Percentiles rank a stretch among this genome's conserved stretches.
These are phyloP conservation scores for Paracanthobrama guichenoti DNA, from an alignment of 2,113 vertebrate species.

Conservation along the genomic window DNA sequence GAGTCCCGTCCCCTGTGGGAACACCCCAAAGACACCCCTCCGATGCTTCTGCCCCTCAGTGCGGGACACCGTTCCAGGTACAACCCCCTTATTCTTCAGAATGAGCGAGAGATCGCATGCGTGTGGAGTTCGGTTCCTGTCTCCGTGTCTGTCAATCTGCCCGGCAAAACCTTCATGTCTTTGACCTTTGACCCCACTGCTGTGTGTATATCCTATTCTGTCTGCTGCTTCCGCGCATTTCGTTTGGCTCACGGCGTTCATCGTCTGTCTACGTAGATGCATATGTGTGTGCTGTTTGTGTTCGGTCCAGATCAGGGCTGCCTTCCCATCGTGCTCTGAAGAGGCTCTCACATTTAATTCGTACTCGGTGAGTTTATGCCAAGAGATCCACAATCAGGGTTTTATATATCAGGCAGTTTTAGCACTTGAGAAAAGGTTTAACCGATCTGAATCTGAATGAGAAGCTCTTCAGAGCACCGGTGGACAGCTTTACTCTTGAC, in stretches of 20 bases:
- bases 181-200: conserved; percentile 45
- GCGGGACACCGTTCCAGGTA: conserved; percentile 87
- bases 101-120: conserved; percentile 82
- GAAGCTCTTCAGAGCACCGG: conserved; percentile 14
- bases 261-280: conserved; percentile 60
- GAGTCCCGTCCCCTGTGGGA: conserved; percentile 85
- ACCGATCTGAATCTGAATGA: neutral
- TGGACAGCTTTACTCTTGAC: conserved; percentile 41
- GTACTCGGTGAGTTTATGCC: neutral
- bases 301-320: conserved; percentile 73
- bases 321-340: conserved; percentile 43
- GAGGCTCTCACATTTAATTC: conserved; percentile 22
- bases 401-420: conserved; percentile 18
- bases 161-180: conserved; percentile 57
- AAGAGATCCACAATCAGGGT: conserved; percentile 17
- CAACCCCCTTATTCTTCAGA: conserved; percentile 64
- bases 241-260: neutral
- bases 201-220: conserved; percentile 29
- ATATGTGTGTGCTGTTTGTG: conserved; percentile 52
- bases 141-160: conserved; percentile 70
- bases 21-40: conserved; percentile 83
- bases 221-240: conserved; percentile 42
- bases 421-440: neutral
- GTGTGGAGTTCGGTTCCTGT: conserved; percentile 78
- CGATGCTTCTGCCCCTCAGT: conserved; percentile 77